These are phyloP conservation scores for Arion vulgaris DNA, from an alignment of 1,140 invertebrate species.

Conservation along the genomic window DNA sequence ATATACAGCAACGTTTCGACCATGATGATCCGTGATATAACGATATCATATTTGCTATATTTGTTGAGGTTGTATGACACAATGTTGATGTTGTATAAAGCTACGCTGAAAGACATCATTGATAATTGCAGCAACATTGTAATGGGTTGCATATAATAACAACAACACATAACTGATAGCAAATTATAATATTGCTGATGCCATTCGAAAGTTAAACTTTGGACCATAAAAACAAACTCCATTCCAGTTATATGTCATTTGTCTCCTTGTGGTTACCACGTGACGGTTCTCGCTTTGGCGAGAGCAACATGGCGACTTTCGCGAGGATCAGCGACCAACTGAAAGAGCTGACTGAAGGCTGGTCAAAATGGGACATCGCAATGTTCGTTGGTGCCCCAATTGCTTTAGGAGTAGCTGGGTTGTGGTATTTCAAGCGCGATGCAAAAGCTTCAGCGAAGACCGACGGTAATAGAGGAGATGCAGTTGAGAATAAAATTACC, in stretches of 20 bases:
- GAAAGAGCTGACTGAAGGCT: constrained; percentile 51
- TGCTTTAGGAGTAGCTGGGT: constrained; percentile 82
- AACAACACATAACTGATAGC: too few species aligned
- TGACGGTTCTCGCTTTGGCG: constrained; percentile 24
- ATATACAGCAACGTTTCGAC: too few species aligned
- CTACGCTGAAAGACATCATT: too few species aligned
- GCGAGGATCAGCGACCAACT: constrained; percentile 40
- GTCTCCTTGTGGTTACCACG: constrained; percentile 8
- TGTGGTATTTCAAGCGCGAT: constrained; percentile 81
- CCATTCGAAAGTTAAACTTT: too few species aligned
- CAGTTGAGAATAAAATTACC: constrained; percentile 5
- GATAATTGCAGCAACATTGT: too few species aligned
- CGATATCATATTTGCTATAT: too few species aligned
- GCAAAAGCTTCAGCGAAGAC: constrained; percentile 35
- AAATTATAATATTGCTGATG: too few species aligned
- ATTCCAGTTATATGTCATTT: not conserved
- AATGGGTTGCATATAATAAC: too few species aligned
- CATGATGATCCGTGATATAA: too few species aligned
- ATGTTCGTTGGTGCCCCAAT: constrained; percentile 85
- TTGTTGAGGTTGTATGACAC: too few species aligned
- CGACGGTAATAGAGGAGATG: constrained; percentile 37
- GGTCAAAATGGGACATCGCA: constrained; percentile 83
- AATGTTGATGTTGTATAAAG: too few species aligned
- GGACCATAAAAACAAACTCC: not conserved
- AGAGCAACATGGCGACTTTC: constrained; percentile 50